These are phyloP conservation scores for Drosophila setifemur DNA, from an alignment of 1,140 invertebrate species.

Conservation along the genomic window DNA sequence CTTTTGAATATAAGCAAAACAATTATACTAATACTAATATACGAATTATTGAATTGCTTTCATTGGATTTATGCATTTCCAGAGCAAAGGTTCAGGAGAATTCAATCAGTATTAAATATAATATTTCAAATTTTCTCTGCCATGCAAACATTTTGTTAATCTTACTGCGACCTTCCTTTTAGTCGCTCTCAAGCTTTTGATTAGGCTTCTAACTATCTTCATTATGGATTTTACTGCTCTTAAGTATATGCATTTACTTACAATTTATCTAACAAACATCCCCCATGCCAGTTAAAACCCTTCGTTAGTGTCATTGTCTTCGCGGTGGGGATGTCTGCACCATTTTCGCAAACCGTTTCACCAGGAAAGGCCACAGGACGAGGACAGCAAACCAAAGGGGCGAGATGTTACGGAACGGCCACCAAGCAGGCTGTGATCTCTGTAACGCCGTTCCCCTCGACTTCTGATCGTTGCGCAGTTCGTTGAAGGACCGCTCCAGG, in stretches of 20 bases:
- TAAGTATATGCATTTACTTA: constrained; percentile 44
- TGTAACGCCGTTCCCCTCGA: constrained; percentile 4
- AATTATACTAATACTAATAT: no score
- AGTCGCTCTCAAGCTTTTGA: no score
- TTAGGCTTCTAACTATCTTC: no score
- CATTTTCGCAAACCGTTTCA: constrained; percentile 61
- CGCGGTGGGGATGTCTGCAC: constrained; percentile 34
- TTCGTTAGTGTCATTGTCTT: constrained; percentile 47
- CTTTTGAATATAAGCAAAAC: not conserved
- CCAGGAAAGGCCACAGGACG: constrained; percentile 85
- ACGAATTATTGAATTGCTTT: no score
- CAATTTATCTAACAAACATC: constrained; percentile 66
- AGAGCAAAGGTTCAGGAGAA: no score
- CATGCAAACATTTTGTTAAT: no score
- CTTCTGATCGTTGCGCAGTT: constrained; percentile 46
- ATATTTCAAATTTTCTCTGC: no score
- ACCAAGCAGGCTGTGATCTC: constrained; percentile 82
- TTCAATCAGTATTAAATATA: no score
- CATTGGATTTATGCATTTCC: no score
- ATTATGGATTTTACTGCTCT: no score
- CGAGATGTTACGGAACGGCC: constrained; percentile 84
- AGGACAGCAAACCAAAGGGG: constrained; percentile 84
- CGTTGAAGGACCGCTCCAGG: constrained; percentile 76
- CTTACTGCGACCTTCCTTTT: no score
- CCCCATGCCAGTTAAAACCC: not conserved